Evolutionary conservation across 2,113 vertebrate species (phyloP).

Genomic region (Rhizomys pruinosus): DNA sequence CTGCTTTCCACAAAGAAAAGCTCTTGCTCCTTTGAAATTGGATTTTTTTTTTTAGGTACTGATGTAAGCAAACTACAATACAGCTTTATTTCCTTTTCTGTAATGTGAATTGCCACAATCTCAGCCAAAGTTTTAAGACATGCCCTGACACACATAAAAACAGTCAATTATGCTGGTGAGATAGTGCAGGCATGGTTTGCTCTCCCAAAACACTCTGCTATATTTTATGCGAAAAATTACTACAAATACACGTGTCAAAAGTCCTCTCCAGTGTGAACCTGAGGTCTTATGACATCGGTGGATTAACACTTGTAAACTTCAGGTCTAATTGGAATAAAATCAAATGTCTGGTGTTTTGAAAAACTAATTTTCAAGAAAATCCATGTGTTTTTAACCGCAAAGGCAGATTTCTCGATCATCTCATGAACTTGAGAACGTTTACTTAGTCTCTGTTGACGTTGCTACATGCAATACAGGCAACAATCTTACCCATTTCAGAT

Average conservation of each 20-base stretch:
- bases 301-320: slow-evolving; percentile 83
- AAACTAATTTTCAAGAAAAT: slow-evolving; percentile 50
- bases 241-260: slow-evolving; percentile 78
- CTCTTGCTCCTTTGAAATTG: slow-evolving; percentile 71
- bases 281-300: slow-evolving; percentile 63
- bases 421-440: neutral
- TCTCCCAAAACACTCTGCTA: slow-evolving; percentile 67
- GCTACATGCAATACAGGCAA: neutral
- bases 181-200: slow-evolving; percentile 74
- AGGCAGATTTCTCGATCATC: slow-evolving; percentile 68
- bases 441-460: slow-evolving; percentile 43
- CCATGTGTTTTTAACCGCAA: slow-evolving; percentile 61
- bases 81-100: slow-evolving; percentile 79
- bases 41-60: slow-evolving; percentile 68
- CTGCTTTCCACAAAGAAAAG: slow-evolving; percentile 60
- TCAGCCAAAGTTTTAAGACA: slow-evolving; percentile 76
- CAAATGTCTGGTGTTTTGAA: slow-evolving; percentile 51
- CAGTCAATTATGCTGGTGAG: slow-evolving; percentile 76
- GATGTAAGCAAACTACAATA: slow-evolving; percentile 76
- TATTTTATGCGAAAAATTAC: slow-evolving; percentile 80
- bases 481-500: slow-evolving; percentile 39
- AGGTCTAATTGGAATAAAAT: slow-evolving; percentile 81
- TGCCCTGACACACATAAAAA: slow-evolving; percentile 82
- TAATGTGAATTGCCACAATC: slow-evolving; percentile 80
- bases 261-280: slow-evolving; percentile 67